These are phyloP conservation scores for Propsilocerus akamusi DNA, from an alignment of 1,140 invertebrate species.

Conservation along the genomic window DNA sequence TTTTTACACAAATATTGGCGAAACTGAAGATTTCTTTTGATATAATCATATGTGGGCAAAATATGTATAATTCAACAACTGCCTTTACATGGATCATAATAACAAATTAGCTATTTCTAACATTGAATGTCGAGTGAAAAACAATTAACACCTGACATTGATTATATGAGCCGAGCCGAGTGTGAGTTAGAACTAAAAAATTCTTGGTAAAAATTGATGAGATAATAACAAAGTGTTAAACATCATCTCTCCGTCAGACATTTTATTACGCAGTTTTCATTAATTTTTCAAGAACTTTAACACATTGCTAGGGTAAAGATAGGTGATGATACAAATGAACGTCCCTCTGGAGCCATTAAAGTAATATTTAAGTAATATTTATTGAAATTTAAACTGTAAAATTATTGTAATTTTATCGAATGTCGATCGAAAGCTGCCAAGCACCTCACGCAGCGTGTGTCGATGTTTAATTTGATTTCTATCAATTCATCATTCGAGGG, in stretches of 20 bases:
- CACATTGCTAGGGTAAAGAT: too few relatives aligned
- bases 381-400: constrained; percentile 1
- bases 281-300: too few relatives aligned
- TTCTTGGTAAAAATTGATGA: background rate
- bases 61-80: too few relatives aligned
- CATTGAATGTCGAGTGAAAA: too few relatives aligned
- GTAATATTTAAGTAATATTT: too few relatives aligned
- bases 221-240: constrained; percentile 4
- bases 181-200: background rate
- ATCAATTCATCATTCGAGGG: background rate
- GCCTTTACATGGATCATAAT: too few relatives aligned
- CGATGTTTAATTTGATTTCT: background rate
- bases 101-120: too few relatives aligned
- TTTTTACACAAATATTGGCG: too few relatives aligned
- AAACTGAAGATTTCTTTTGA: too few relatives aligned
- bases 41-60: too few relatives aligned
- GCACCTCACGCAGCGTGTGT: background rate
- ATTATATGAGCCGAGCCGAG: background rate
- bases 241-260: background rate
- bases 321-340: background rate
- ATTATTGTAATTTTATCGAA: constrained; percentile 3
- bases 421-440: constrained; percentile 1
- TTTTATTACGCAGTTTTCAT: too few relatives aligned
- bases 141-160: constrained; percentile 1
- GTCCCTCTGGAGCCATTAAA: too few relatives aligned